phyloP scores from a whole-genome alignment of 2,888 invertebrate species.

The Aphodius sticticus region DNA sequence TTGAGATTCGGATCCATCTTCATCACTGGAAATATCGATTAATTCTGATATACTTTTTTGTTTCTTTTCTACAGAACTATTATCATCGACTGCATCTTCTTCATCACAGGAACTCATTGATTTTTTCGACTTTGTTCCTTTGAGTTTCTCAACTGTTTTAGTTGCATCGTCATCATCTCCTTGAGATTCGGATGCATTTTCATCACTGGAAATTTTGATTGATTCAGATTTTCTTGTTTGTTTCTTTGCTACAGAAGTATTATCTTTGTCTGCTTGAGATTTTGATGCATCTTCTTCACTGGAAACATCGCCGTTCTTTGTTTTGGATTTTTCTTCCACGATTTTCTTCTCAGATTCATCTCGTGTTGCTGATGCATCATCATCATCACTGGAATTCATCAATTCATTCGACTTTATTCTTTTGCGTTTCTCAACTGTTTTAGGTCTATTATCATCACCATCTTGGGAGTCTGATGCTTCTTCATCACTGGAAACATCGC shows the following conservation, averaged over 20 bases:
- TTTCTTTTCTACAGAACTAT: not conserved
- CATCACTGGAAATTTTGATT: not conserved
- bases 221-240: not conserved
- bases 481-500: not conserved
- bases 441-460: constrained; percentile 8
- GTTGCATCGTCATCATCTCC: constrained; percentile 10
- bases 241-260: not conserved
- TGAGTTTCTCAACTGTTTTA: constrained; percentile 11
- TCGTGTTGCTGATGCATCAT: not conserved
- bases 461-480: not conserved
- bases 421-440: constrained; percentile 9
- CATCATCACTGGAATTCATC: not conserved
- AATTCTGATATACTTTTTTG: not conserved
- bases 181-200: not conserved
- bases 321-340: not conserved
- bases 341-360: no score
- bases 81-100: constrained; percentile 10
- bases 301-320: not conserved
- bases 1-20: not conserved
- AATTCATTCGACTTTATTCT: not conserved
- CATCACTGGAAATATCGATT: not conserved
- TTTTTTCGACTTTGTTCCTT: not conserved
- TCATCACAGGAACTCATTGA: not conserved
- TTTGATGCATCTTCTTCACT: constrained; percentile 5
- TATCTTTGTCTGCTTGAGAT: not conserved